Percentiles rank a stretch among this genome's conserved stretches.
These are phyloP conservation scores for Percopsis omiscomaycus DNA, from an alignment of 2,797 vertebrate species.

Conservation along the genomic window DNA sequence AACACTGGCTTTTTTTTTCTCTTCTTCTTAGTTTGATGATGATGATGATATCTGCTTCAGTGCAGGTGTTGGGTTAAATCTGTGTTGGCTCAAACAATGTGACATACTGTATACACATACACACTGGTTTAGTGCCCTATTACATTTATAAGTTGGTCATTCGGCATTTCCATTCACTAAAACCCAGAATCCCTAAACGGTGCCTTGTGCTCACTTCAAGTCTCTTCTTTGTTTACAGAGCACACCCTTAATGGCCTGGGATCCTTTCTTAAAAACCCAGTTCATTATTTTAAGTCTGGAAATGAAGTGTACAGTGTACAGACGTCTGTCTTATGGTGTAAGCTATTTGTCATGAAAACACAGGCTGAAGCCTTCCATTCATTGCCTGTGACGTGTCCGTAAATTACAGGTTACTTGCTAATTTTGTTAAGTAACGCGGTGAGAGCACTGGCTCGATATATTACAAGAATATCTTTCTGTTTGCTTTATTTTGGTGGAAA, in stretches of 20 bases:
- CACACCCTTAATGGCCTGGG: slow-evolving; percentile 58
- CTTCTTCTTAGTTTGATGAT: neutral
- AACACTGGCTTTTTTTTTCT: slow-evolving; percentile 19
- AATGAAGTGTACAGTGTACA: slow-evolving; percentile 52
- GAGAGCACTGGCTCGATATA: slow-evolving; percentile 23
- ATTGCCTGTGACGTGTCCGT: slow-evolving; percentile 46
- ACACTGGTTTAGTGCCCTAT: slow-evolving; percentile 26
- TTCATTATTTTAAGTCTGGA: slow-evolving; percentile 63
- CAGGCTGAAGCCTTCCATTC: slow-evolving; percentile 31
- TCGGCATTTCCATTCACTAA: slow-evolving; percentile 57
- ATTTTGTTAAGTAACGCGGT: slow-evolving; percentile 61
- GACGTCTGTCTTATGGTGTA: slow-evolving; percentile 38
- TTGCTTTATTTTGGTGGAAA: slow-evolving; percentile 57
- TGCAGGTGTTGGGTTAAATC: neutral
- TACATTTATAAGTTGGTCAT: slow-evolving; percentile 14
- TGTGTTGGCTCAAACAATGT: neutral
- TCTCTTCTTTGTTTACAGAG: slow-evolving; percentile 59
- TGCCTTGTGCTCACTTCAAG: slow-evolving; percentile 36
- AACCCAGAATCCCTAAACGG: slow-evolving; percentile 37
- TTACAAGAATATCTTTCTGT: slow-evolving; percentile 32
- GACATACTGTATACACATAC: neutral
- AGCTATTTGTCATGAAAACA: slow-evolving; percentile 55
- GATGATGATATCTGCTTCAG: neutral
- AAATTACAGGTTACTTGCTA: slow-evolving; percentile 56
- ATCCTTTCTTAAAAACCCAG: slow-evolving; percentile 55